Conservation (phyloP, 1,140 invertebrate genomes). For the Papilio aristodemus region DNA sequence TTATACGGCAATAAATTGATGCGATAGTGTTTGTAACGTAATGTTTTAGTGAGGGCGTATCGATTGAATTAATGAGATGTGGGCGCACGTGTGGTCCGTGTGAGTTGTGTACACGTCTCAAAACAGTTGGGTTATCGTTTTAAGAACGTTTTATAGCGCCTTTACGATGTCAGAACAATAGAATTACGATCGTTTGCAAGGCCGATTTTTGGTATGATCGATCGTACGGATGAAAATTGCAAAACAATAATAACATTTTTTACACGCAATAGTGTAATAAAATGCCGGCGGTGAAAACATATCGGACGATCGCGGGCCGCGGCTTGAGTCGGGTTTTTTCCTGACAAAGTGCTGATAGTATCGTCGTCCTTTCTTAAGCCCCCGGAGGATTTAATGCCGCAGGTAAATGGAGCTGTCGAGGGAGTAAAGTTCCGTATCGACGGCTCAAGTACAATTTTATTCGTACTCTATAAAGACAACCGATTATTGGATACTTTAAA, state of each 20-base stretch:
- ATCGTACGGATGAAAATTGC: conserved; percentile 35
- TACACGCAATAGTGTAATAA: conserved; percentile 36
- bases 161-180: conserved; percentile 70
- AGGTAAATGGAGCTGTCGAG: conserved; percentile 46
- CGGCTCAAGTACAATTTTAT: conserved; percentile 1
- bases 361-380: conserved; percentile 43
- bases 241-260: conserved; percentile 33
- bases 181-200: conserved; percentile 41
- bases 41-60: conserved; percentile 73
- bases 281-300: conserved; percentile 32
- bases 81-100: conserved; percentile 73
- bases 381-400: conserved; percentile 44
- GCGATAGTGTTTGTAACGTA: conserved; percentile 61
- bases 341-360: conserved; percentile 46
- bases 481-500: no score
- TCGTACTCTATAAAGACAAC: conserved; percentile 25
- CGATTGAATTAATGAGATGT: conserved; percentile 78
- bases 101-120: conserved; percentile 58
- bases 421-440: conserved; percentile 34
- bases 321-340: conserved; percentile 40
- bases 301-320: conserved; percentile 38
- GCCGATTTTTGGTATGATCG: conserved; percentile 45
- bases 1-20: conserved; percentile 59
- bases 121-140: conserved; percentile 64
- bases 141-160: conserved; percentile 58